Percentiles rank a stretch among this genome's conserved stretches.
phyloP scores from a whole-genome alignment of 2,888 invertebrate species.

The Chrysolina haemoptera region DNA sequence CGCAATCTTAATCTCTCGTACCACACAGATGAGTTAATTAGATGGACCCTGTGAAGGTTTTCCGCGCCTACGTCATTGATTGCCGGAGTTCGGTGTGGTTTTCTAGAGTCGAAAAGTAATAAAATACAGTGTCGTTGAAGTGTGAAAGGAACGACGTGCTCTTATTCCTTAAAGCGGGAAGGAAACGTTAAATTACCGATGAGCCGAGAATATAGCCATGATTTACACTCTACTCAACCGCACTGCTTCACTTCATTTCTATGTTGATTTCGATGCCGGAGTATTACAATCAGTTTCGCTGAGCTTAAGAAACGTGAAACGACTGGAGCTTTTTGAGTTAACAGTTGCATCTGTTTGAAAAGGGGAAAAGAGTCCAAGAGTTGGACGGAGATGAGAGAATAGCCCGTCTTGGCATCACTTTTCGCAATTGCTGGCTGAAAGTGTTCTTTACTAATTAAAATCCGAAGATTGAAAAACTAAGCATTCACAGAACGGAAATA shows the following conservation, averaged over 20 bases:
- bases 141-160: slow-evolving; percentile 65
- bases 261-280: slow-evolving; percentile 51
- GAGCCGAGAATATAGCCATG: slow-evolving; percentile 62
- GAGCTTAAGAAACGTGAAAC: too few species aligned
- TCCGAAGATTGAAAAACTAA: too few species aligned
- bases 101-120: slow-evolving; percentile 59
- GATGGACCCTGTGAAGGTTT: slow-evolving; percentile 3
- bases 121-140: slow-evolving; percentile 66
- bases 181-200: slow-evolving; percentile 64
- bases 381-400: too few species aligned
- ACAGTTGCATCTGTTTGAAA: not conserved
- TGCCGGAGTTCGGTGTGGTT: slow-evolving; percentile 38
- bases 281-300: slow-evolving; percentile 50
- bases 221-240: slow-evolving; percentile 62
- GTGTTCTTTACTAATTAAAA: too few species aligned
- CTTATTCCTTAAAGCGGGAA: slow-evolving; percentile 62
- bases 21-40: slow-evolving; percentile 8
- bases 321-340: not conserved
- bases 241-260: slow-evolving; percentile 53
- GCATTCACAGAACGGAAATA: too few species aligned
- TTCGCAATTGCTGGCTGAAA: too few species aligned
- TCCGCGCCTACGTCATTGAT: slow-evolving; percentile 33
- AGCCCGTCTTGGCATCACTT: too few species aligned
- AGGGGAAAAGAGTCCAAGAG: not conserved
- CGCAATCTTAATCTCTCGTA: not conserved